phyloP scores from a whole-genome alignment of 1,140 invertebrate genomes.

The Sycobia sp. region DNA sequence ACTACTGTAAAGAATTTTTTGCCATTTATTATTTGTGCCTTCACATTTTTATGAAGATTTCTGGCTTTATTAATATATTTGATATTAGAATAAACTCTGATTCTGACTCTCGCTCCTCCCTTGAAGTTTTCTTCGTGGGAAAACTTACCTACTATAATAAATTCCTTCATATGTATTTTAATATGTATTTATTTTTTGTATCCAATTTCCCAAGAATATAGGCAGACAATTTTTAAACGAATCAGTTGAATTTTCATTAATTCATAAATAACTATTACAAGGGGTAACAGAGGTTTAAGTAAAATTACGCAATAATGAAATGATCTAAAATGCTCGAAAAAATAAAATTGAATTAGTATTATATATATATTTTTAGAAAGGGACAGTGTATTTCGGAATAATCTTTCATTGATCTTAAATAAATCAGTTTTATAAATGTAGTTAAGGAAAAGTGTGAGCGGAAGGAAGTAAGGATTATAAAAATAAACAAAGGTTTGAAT shows the following conservation, averaged over 20 bases:
- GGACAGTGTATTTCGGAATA: constrained; percentile 3
- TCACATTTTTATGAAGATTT: constrained; percentile 11
- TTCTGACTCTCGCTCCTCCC: constrained; percentile 29
- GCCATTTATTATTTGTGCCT: constrained; percentile 34
- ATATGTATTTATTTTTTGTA: constrained; percentile 17
- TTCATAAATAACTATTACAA: constrained; percentile 25
- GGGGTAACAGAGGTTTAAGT: constrained; percentile 22
- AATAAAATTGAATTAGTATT: constrained; percentile 23
- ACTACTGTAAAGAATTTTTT: constrained; percentile 25
- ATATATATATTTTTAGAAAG: too few species aligned
- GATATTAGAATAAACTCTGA: constrained; percentile 16
- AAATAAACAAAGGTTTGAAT: constrained; percentile 16
- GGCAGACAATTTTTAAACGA: neutral
- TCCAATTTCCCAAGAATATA: neutral
- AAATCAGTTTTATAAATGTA: constrained; percentile 5
- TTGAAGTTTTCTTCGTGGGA: neutral
- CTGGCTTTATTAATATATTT: constrained; percentile 18
- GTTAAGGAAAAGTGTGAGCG: constrained; percentile 9
- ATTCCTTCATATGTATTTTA: constrained; percentile 6
- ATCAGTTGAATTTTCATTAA: neutral
- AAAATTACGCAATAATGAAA: constrained; percentile 19
- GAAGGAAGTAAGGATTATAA: neutral
- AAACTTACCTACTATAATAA: neutral
- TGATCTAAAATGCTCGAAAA: neutral
- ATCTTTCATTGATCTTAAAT: constrained; percentile 20